Conservation (phyloP, 2,797 vertebrate species). For the Crypturellus tataupa region DNA sequence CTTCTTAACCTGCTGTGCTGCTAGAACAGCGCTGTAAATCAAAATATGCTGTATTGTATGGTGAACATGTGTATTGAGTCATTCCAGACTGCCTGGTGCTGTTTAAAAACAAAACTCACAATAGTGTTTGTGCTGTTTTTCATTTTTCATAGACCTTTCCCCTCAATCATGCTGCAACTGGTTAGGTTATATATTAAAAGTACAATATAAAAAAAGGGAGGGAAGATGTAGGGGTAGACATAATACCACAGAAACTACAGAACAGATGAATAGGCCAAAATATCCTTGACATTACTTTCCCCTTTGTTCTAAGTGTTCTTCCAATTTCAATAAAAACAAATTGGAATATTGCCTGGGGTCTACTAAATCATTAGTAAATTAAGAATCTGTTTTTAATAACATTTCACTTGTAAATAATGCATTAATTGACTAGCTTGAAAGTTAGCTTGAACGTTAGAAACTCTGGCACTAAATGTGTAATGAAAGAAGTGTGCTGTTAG, state of each 20-base stretch:
- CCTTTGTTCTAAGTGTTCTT: slow-evolving; percentile 82
- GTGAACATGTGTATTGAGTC: slow-evolving; percentile 76
- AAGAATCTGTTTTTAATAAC: slow-evolving; percentile 98
- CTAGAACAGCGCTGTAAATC: slow-evolving; percentile 73
- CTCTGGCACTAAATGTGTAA: slow-evolving; percentile 85
- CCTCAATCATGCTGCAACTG: slow-evolving; percentile 67
- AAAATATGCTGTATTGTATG: slow-evolving; percentile 72
- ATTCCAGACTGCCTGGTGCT: slow-evolving; percentile 76
- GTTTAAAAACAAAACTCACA: slow-evolving; percentile 77
- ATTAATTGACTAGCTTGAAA: slow-evolving; percentile 94
- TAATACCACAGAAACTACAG: slow-evolving; percentile 65
- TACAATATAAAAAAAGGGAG: slow-evolving; percentile 60
- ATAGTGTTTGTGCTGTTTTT: slow-evolving; percentile 71
- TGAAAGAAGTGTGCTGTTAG: slow-evolving; percentile 82
- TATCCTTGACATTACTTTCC: slow-evolving; percentile 75
- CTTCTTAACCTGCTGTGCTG: slow-evolving; percentile 79
- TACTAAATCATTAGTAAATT: slow-evolving; percentile 98
- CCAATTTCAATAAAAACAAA: slow-evolving; percentile 88
- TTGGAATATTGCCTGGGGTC: slow-evolving; percentile 92
- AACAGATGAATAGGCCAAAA: slow-evolving; percentile 69
- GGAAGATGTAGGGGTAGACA: slow-evolving; percentile 64
- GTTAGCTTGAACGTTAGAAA: slow-evolving; percentile 88
- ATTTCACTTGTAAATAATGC: slow-evolving; percentile 97
- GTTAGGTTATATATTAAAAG: slow-evolving; percentile 73
- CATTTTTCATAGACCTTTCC: slow-evolving; percentile 72